Base-by-base conservation (phyloP, 1,140 invertebrate genomes). In the Cherax quadricarinatus region DNA sequence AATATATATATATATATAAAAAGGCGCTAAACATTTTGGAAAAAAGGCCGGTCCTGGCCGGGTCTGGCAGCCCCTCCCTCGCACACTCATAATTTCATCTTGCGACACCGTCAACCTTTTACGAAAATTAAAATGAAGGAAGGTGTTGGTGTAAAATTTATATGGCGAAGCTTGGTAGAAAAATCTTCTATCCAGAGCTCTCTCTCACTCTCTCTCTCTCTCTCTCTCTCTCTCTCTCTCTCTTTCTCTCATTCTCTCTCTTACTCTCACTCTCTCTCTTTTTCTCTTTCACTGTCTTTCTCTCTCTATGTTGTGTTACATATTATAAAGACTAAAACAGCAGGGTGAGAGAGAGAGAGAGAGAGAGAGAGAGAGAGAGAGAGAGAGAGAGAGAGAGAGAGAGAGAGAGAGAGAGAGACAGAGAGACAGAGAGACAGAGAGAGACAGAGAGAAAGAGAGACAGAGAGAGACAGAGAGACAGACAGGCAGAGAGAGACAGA, bases 41-140 rank as follows among this genome's bases (percentile, higher is more conserved):
- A 85, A 85, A 66, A 66, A 66, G 62, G 62, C 18, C 12, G 30
- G 53, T 57, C 30, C 83, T 70, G 70, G 83, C 62, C 24, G n/a
- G 66, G 53, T 66, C 12, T 85, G 83, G 86, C 86, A 80, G 62
- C 53, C 49, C 73, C 24, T 48, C 48, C 30, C 80, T 66, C 89
- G 82, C 70, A 91, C 84, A 91, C 89, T 91, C 89, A 91, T 91
- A 91, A 91, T 91, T 91, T 87, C 89, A 91, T 91, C 89, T 91
- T 81, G 78, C 89, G 89, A 91, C 89, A 91, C 84, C 89, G 89
- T 87, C 89, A 87, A 82, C 89, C 89, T 91, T 91, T 91, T 91
- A 91, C 89, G 75, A 91, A 91, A 91, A 91, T 91, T 91, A 91
- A 91, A 91, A 91, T 91, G 89, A 91, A 91, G 89, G 89, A 91